Base-by-base conservation (phyloP, 2,888 invertebrate genomes). In the Himalopsyche kuldschensis region DNA sequence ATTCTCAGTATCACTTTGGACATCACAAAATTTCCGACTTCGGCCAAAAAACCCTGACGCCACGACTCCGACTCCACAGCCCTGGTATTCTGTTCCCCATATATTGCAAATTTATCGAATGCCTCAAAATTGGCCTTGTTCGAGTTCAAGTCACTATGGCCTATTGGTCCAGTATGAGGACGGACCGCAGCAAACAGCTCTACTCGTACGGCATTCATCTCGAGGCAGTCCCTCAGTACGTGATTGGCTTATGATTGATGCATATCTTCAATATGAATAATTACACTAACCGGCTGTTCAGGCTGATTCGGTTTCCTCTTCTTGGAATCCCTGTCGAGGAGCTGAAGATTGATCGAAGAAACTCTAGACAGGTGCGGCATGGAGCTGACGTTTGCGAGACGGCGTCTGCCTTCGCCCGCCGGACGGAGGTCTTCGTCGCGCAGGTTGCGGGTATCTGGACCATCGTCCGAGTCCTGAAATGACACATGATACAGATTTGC, bases 321-420 rank as follows among this genome's bases (percentile, higher is more conserved):
- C 88, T 95, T 93, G 15, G 95, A 94, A 86, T 95, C 95, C 30
- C 94, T 91, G 84, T 96, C 95, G 69, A 97, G 88, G 89, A 97
- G 93, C 88, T 96, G 96, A 76, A 97, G 89, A 89, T 97, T 97
- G 82, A 96, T 96, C 0, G 97, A 96, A 85, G 96, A 96, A 17
- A 97, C 96, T 75, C 97, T 93, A 46, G 96, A 96, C 79, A 97
- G 90, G 87, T 96, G 94, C 4, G 96, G 96, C 91, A 96, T 95
- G 0, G 96, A 96, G 0, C 96, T 94, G 2, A 95, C 93, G 87
- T 94, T 95, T 0, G 95, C 94, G 78, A 96, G 90, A 2, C 95
- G 91, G 48, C 95, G 95, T 0, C 93, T 92, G 24, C 94, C 93
- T 87, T 95, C 85, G 1, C 85, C 85, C 5, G 83, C 80, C 0